phyloP scores from a whole-genome alignment of 2,797 vertebrate species.

The Alauda arvensis region DNA sequence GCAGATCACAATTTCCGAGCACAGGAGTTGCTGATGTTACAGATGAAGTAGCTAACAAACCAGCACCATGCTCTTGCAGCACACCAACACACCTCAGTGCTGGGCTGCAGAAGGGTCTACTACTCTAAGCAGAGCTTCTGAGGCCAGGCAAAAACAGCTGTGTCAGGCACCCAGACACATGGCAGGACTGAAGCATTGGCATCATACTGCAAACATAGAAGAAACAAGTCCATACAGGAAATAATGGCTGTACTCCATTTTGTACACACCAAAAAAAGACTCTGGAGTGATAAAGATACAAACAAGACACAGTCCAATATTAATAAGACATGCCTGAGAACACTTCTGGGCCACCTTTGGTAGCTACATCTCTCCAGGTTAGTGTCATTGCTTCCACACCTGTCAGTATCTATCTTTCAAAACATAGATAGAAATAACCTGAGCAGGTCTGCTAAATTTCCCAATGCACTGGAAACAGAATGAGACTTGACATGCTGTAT shows the following conservation, averaged over 20 bases:
- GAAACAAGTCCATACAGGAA: neutral
- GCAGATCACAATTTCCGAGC: accelerated
- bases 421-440: neutral
- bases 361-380: neutral
- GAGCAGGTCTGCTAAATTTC: neutral
- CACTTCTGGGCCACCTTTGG: neutral
- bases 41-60: neutral
- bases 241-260: neutral
- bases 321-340: neutral
- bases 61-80: neutral
- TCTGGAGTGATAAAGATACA: neutral
- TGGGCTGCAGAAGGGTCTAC: neutral
- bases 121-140: neutral
- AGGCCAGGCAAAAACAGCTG: neutral
- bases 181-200: neutral
- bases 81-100: neutral
- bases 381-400: neutral
- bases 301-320: neutral
- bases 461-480: neutral
- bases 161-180: neutral
- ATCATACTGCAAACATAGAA: neutral
- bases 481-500: neutral
- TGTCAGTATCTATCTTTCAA: neutral
- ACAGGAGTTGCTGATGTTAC: neutral
- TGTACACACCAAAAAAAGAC: neutral